These are phyloP conservation scores for Gulo gulo DNA, from an alignment of 2,113 vertebrate species.

Conservation along the genomic window DNA sequence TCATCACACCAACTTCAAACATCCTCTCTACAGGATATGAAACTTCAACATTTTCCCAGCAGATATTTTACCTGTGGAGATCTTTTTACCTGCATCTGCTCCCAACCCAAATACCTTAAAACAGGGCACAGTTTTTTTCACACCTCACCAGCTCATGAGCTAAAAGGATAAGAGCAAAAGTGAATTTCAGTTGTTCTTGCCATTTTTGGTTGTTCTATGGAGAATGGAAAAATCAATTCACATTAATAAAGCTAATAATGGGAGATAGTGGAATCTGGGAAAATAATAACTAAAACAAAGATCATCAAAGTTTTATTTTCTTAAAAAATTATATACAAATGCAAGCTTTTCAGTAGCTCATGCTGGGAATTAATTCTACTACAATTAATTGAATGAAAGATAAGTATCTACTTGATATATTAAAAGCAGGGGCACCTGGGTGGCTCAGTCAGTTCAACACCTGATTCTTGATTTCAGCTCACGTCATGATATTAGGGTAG, in stretches of 20 bases:
- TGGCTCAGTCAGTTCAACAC: neutral
- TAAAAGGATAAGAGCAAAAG: neutral
- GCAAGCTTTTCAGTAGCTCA: neutral
- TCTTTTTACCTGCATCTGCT: neutral
- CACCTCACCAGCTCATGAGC: neutral
- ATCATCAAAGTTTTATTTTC: neutral
- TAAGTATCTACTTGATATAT: neutral
- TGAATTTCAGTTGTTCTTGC: neutral
- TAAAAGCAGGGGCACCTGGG: neutral
- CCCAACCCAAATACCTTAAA: constrained; percentile 2
- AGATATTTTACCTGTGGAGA: constrained; percentile 22
- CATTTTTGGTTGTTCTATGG: neutral
- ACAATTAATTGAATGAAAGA: neutral
- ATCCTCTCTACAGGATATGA: neutral
- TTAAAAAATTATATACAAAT: neutral
- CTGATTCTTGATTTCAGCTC: too few species aligned
- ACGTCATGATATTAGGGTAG: too few species aligned
- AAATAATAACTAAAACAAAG: constrained; percentile 12
- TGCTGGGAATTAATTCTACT: neutral
- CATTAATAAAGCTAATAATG: neutral
- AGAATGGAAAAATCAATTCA: neutral
- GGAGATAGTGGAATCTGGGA: neutral
- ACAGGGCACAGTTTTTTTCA: neutral
- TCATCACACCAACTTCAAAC: neutral
- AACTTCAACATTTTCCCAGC: constrained; percentile 17